Evolutionary conservation across 2,888 invertebrate species (phyloP).

Genomic region (Dryobotodes eremita): DNA sequence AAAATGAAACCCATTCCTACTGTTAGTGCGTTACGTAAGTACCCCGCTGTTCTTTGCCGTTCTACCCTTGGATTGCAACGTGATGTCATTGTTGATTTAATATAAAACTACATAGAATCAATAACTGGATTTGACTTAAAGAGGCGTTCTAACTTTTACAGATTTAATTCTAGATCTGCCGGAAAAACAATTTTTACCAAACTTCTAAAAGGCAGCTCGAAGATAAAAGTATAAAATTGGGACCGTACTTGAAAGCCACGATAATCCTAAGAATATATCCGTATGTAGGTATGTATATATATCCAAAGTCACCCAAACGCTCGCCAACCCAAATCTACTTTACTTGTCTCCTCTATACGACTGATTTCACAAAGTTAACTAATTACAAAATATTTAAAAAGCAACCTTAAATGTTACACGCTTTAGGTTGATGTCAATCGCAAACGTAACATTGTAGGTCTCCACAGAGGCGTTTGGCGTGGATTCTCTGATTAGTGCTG

Average conservation of each 20-base stretch:
- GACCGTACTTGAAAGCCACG: conserved; percentile 14
- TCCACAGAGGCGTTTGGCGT: conserved; percentile 73
- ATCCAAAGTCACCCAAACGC: conserved; percentile 75
- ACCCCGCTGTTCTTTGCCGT: background rate
- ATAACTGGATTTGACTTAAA: background rate
- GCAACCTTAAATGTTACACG: conserved; percentile 6
- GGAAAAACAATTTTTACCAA: background rate
- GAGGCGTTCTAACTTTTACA: accelerated
- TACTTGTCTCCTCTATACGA: conserved; percentile 77
- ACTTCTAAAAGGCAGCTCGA: background rate
- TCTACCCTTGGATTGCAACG: background rate
- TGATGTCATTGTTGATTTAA: background rate
- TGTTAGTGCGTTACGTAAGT: too few relatives aligned
- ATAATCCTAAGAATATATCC: conserved; percentile 34
- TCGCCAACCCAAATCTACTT: conserved; percentile 79
- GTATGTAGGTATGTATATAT: conserved; percentile 56
- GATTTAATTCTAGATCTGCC: background rate
- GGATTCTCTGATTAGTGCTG: conserved; percentile 80
- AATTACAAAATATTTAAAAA: conserved; percentile 51
- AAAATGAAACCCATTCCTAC: too few relatives aligned
- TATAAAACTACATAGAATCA: background rate
- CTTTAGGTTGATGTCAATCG: conserved; percentile 60
- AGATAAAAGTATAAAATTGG: conserved; percentile 31
- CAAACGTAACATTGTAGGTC: conserved; percentile 64
- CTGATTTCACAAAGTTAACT: conserved; percentile 74